phyloP scores from a whole-genome alignment of 2,797 vertebrate species.

The Sarcophilus harrisii region DNA sequence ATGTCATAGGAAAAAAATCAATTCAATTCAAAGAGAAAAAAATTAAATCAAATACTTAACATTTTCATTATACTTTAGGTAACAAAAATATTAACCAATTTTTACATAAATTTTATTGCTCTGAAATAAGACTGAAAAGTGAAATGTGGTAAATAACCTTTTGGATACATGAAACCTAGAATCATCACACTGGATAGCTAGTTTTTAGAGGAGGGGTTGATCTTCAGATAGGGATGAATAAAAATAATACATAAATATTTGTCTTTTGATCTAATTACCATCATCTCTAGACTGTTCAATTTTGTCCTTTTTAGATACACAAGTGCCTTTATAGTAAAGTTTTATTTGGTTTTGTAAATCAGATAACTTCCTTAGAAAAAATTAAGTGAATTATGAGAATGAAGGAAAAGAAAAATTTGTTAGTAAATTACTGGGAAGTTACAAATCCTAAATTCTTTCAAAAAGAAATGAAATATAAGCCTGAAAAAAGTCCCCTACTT shows the following conservation, averaged over 20 bases:
- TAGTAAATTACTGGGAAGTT: conserved; percentile 35
- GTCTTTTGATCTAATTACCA: not conserved
- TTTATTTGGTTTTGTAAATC: not conserved
- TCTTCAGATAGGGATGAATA: conserved; percentile 2
- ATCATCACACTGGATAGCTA: conserved; percentile 12
- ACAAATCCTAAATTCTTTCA: conserved; percentile 55
- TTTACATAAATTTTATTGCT: not conserved
- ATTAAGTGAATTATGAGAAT: not conserved
- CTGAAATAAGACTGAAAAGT: conserved; percentile 36
- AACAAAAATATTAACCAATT: conserved; percentile 39
- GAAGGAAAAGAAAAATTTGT: not conserved
- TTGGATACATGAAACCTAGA: conserved; percentile 43
- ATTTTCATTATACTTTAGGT: not conserved
- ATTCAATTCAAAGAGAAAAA: not conserved
- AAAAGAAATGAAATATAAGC: conserved; percentile 27
- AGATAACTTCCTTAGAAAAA: not conserved
- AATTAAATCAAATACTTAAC: conserved; percentile 35
- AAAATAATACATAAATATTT: not conserved
- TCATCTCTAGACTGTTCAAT: not conserved
- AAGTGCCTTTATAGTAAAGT: not conserved
- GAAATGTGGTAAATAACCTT: conserved; percentile 21
- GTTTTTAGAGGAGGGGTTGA: conserved; percentile 13
- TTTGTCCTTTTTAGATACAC: not conserved
- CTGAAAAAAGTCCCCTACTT: conserved; percentile 32
- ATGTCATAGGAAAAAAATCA: not conserved